Evolutionary conservation across 2,888 invertebrate genomes (phyloP), one percentile per base, ranked within the genome.

Genomic region (Gari tellinella): DNA sequence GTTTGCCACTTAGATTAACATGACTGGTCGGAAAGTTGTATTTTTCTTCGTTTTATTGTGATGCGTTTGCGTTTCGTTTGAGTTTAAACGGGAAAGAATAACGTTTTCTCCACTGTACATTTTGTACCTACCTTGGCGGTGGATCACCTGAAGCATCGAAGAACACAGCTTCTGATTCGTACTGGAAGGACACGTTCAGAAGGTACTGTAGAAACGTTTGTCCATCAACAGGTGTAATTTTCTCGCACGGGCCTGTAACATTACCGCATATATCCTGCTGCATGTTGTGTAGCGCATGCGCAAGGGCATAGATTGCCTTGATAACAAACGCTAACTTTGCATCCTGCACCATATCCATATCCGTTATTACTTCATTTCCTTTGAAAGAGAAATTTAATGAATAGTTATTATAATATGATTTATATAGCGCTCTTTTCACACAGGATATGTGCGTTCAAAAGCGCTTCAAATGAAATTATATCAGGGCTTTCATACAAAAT

Each of bases 291-390:
- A 96, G 92, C 10, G 95, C 96, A 88, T 95, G 93, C 8, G 95
- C 96, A 92, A 96, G 94, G 2, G 95, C 95, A 92, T 95, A 94
- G 80, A 96, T 94, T 2, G 96, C 95, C 90, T 96, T 96, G 87
- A 95, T 95, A 43, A 96, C 95, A 89, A 96, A 95, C 81, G 95
- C 95, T 90, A 96, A 93, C 92, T 96, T 96, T 19, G 96, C 94
- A 91, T 96, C 96, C 90, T 95, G 95, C 62, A 94, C 94, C 25
- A 75, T 56, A 2, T 80, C 52, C 25, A 75, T 56, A 2, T 80
- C 52, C 5, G 65, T 65, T 1, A 84, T 62, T 12, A 55, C 93
- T 91, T 95, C 95, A 15, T 93, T 88, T 0, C 95, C 95, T 94
- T 90, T n/a, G 68, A 69, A 19, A 38, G 5, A 31, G 31, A 31